Percentiles rank a stretch among this genome's conserved stretches.
phyloP scores from a whole-genome alignment of 2,113 vertebrate genomes.

The Calonectris borealis region DNA sequence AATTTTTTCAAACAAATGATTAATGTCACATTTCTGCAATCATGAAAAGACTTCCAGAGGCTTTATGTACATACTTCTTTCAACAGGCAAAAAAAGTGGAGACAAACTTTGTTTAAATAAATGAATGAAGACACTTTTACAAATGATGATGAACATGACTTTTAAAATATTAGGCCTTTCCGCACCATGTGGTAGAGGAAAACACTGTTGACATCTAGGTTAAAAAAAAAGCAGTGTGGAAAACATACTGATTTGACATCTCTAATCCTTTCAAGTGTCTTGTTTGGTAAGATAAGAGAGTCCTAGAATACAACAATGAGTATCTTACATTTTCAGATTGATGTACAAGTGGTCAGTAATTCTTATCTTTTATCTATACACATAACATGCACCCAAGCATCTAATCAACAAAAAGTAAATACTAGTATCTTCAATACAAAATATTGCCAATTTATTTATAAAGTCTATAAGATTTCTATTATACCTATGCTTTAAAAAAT shows the following conservation, averaged over 20 bases:
- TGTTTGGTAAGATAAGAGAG: not conserved
- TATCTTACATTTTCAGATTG: not conserved
- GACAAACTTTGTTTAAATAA: not conserved
- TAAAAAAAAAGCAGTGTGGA: not conserved
- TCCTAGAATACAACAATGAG: not conserved
- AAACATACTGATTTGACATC: not conserved
- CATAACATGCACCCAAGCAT: accelerated
- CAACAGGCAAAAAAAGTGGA: not conserved
- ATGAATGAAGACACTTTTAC: not conserved
- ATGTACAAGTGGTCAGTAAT: not conserved
- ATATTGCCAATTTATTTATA: not conserved
- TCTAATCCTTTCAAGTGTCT: not conserved
- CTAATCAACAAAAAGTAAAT: not conserved
- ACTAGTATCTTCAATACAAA: not conserved
- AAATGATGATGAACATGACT: not conserved
- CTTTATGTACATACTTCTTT: not conserved
- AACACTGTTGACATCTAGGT: not conserved
- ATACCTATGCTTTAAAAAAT: not conserved
- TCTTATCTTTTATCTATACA: not conserved
- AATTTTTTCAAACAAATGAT: not conserved
- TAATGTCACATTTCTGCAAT: not conserved
- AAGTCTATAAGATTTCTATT: not conserved
- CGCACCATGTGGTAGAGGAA: not conserved
- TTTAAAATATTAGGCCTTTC: not conserved
- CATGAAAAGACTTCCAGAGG: not conserved